These are phyloP conservation scores for Brassicogethes aeneus DNA, from an alignment of 2,888 invertebrate genomes.

Conservation along the genomic window DNA sequence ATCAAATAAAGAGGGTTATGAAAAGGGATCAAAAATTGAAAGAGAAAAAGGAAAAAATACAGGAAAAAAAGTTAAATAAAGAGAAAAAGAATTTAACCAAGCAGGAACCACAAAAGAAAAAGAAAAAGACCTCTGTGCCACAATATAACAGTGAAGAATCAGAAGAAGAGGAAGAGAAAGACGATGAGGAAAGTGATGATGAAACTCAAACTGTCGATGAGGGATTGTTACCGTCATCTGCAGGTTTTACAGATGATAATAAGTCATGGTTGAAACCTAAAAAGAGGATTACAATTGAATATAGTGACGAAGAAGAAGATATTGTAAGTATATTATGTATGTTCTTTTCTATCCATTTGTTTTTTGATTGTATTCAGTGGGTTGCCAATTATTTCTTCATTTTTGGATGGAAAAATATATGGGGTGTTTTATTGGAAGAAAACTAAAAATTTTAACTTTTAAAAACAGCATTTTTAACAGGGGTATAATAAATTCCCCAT, in stretches of 20 bases:
- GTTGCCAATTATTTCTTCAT: no score
- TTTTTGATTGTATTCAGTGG: no score
- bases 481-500: no score
- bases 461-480: no score
- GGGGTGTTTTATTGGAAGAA: no score
- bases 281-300: slow-evolving; percentile 28
- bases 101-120: slow-evolving; percentile 26
- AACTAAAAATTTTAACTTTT: no score
- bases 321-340: no score
- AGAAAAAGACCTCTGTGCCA: no score
- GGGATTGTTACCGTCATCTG: slow-evolving; percentile 12
- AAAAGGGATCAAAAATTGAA: slow-evolving; percentile 29
- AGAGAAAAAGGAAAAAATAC: slow-evolving; percentile 22
- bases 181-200: slow-evolving; percentile 17
- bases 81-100: slow-evolving; percentile 22
- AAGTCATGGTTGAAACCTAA: slow-evolving; percentile 61
- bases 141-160: slow-evolving; percentile 17
- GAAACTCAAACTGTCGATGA: slow-evolving; percentile 26
- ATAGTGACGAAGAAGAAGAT: slow-evolving; percentile 25
- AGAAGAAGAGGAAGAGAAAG: slow-evolving; percentile 30
- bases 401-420: no score
- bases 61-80: slow-evolving; percentile 21
- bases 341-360: no score
- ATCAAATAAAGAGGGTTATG: slow-evolving; percentile 26
- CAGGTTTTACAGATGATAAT: slow-evolving; percentile 64